Evolutionary conservation across 2,888 invertebrate species (phyloP).

Genomic region (Caenorhabditis becei): DNA sequence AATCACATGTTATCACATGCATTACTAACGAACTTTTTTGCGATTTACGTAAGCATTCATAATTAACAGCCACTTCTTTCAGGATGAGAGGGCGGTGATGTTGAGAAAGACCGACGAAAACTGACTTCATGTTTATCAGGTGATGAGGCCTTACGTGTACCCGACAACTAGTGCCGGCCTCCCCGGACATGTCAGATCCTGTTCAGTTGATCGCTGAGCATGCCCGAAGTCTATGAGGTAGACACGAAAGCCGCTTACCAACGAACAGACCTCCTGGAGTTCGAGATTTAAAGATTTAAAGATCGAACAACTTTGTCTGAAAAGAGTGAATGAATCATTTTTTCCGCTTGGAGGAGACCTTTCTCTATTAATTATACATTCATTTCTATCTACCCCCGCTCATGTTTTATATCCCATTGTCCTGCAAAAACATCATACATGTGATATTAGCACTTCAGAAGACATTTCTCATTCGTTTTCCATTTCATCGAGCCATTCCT

Average conservation of each 20-base stretch:
- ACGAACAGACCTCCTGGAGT: neutral
- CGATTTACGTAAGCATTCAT: constrained; percentile 56
- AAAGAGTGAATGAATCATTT: constrained; percentile 19
- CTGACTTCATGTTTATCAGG: constrained; percentile 21
- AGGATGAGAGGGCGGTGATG: constrained; percentile 26
- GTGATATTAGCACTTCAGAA: constrained; percentile 44
- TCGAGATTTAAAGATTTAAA: neutral
- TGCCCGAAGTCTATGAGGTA: neutral
- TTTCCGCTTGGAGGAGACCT: neutral
- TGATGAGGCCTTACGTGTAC: neutral
- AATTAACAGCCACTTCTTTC: constrained; percentile 30
- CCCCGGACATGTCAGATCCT: neutral
- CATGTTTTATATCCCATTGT: constrained; percentile 38
- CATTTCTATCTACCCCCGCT: constrained; percentile 29
- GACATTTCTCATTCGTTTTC: constrained; percentile 12
- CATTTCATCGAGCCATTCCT: neutral
- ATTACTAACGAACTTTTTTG: constrained; percentile 36
- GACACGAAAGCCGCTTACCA: neutral
- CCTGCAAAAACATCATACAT: constrained; percentile 54
- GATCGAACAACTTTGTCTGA: neutral
- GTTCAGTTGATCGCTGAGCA: neutral
- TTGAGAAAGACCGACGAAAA: constrained; percentile 2
- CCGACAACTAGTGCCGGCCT: neutral
- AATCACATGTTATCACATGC: constrained; percentile 52
- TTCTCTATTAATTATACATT: constrained; percentile 43